Evolutionary conservation across 2,888 invertebrate species (phyloP).

Genomic region (Branchellion lobata): DNA sequence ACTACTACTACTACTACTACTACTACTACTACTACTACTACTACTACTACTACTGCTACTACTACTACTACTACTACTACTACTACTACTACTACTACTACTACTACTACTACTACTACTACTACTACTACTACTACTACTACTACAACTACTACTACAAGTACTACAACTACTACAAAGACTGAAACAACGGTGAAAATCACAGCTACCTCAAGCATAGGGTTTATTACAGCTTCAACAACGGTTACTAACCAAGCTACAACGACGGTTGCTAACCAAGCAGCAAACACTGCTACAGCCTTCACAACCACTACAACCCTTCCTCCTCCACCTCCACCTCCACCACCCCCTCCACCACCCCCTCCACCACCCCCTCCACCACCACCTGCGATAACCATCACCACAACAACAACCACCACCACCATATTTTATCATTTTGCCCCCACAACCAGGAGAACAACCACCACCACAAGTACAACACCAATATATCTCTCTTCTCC

Average conservation of each 20-base stretch:
- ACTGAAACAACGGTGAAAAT: background rate
- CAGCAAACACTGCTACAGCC: background rate
- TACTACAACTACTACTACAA: background rate
- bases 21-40: background rate
- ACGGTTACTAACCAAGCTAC: constrained; percentile 29
- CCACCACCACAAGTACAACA: background rate
- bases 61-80: background rate
- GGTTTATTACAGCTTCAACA: constrained; percentile 32
- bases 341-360: background rate
- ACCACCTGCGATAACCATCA: background rate
- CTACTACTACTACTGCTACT: background rate
- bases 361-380: background rate
- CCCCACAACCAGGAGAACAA: background rate
- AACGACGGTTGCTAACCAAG: constrained; percentile 4
- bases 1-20: background rate
- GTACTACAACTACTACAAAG: background rate
- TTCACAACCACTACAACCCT: background rate
- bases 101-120: background rate
- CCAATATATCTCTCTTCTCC: background rate
- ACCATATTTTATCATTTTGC: background rate
- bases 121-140: background rate
- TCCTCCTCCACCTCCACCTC: constrained; percentile 62
- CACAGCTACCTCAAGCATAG: background rate
- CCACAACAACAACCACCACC: background rate
- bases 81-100: background rate